Conservation (phyloP, 2,113 vertebrate species). For the Numenius arquata region DNA sequence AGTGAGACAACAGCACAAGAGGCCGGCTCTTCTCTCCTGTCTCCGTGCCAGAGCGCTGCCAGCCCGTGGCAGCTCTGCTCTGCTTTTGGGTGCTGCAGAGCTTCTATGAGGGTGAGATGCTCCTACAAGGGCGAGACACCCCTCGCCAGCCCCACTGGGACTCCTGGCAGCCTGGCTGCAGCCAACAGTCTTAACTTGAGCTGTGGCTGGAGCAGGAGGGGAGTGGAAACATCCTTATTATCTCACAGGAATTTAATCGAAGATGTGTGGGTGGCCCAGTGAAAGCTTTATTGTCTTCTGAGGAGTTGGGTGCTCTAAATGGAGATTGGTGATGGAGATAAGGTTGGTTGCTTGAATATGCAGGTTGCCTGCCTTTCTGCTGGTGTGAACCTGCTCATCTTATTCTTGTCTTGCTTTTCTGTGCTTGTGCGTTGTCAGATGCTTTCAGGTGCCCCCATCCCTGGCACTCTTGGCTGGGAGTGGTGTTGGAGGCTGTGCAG, state of each 20-base stretch:
- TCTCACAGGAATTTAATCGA: background rate
- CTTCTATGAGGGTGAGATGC: rapidly evolving
- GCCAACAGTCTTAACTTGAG: background rate
- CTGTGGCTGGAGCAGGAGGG: background rate
- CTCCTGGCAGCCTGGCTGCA: background rate
- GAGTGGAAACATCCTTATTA: background rate
- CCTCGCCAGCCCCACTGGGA: background rate
- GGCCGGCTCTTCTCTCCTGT: rapidly evolving
- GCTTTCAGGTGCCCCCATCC: background rate
- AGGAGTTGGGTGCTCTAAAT: background rate
- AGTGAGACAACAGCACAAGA: background rate
- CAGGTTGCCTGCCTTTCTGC: background rate
- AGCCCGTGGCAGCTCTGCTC: rapidly evolving
- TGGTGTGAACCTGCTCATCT: background rate
- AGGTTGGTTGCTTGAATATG: background rate
- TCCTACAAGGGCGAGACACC: rapidly evolving
- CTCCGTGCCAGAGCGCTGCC: rapidly evolving
- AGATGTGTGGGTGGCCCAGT: background rate
- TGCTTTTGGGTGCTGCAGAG: background rate
- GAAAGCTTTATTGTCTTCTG: background rate
- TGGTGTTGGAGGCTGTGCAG: background rate
- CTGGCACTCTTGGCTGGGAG: background rate
- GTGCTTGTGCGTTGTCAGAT: too few species aligned
- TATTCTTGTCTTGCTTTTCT: background rate
- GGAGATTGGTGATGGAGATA: background rate